Evolutionary conservation across 2,888 invertebrate species (phyloP), one percentile per base, ranked within the genome.

Genomic region (Troides helena): DNA sequence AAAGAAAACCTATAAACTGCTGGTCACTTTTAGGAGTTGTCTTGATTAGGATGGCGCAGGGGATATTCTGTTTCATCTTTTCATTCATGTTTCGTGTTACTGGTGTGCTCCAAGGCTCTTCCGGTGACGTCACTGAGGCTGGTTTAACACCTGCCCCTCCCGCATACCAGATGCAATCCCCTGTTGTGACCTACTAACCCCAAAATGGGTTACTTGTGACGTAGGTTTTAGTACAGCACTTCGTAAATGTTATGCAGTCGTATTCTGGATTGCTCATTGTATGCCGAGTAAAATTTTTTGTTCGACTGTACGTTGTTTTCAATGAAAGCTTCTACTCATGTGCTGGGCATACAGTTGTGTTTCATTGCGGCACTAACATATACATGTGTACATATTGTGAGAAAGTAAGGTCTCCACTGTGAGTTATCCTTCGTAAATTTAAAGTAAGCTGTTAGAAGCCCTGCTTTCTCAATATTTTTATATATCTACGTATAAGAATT

Each of bases 121-220:
- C 72, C 65, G 58, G 80, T 90, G 90, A 92, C 91, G 91, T 91
- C 90, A 90, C 84, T 80, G 79, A 80, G 77, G 67, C 36, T 61
- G 80, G 77, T 84, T 86, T 85, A 85, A 90, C 91, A 90, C 85
- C 85, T 81, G 78, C 77, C 80, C 79, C 82, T 83, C 63, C 82
- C 80, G 74, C 83, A 80, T 80, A 77, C 76, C 80, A 81, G 81
- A 83, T 89, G 88, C 89, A 88, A 84, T 84, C 88, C 86, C 88
- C 88, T 83, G 83, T 81, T 78, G 81, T 89, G 91, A 91, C 91
- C 92, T 86, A 90, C 85, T 92, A 81, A 92, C 91, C 91, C 85
- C 89, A 89, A 43, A 90, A 90, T 82, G 82, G 82, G 77, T 75
- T 80, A 79, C 78, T 75, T 80, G 87, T 92, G 92, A 92, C 92